Percentiles rank a stretch among this genome's conserved stretches.
These are phyloP conservation scores for Ovis canadensis DNA, from an alignment of 2,113 vertebrate genomes.

Conservation along the genomic window DNA sequence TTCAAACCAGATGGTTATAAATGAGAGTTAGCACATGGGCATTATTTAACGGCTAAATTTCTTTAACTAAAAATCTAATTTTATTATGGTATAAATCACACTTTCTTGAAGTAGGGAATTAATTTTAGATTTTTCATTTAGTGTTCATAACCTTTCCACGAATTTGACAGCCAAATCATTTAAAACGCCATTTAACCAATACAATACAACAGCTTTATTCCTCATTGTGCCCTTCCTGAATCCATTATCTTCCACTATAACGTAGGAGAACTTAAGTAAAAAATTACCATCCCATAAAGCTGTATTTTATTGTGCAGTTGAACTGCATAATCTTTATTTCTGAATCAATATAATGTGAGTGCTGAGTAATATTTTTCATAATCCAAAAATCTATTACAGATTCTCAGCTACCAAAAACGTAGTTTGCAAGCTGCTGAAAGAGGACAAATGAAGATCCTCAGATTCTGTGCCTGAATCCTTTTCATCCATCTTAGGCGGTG, in stretches of 20 bases:
- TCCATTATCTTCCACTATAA: slow-evolving; percentile 68
- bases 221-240: slow-evolving; percentile 62
- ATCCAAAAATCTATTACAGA: slow-evolving; percentile 45
- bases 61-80: slow-evolving; percentile 84
- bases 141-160: slow-evolving; percentile 64
- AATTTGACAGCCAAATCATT: slow-evolving; percentile 68
- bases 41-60: slow-evolving; percentile 79
- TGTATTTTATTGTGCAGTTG: slow-evolving; percentile 43
- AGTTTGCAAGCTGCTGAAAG: not conserved
- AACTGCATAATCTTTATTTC: slow-evolving; percentile 63
- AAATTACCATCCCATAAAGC: slow-evolving; percentile 66
- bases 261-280: slow-evolving; percentile 54
- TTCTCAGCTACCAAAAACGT: not conserved
- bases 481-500: not conserved
- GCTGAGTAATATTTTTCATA: slow-evolving; percentile 65
- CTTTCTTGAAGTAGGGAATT: slow-evolving; percentile 70
- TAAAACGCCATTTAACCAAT: slow-evolving; percentile 75
- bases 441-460: not conserved
- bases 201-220: slow-evolving; percentile 69
- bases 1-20: slow-evolving; percentile 80
- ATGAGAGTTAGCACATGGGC: slow-evolving; percentile 73
- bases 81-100: slow-evolving; percentile 77
- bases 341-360: slow-evolving; percentile 65
- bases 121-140: slow-evolving; percentile 73
- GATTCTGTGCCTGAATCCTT: too few species aligned